Evolutionary conservation across 1,140 invertebrate species (phyloP), one percentile per base, ranked within the genome.

Genomic region (Euura saliciscinereae): DNA sequence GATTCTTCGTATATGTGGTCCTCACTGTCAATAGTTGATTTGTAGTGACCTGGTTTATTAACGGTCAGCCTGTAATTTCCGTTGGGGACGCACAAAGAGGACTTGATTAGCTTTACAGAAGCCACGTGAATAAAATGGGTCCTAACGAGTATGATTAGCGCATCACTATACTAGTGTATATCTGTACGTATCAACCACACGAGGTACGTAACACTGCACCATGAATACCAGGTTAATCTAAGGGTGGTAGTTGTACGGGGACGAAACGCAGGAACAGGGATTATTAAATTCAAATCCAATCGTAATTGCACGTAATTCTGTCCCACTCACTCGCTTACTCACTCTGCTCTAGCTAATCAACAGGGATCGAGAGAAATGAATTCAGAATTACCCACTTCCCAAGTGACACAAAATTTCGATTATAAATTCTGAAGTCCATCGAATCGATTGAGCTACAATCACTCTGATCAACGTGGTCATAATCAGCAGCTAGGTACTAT

Each of bases 251-350:
- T 59, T 59, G 13, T 6, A 59, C 13, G 51, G 51, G 51, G 51
- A 59, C 51, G 51, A 59, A 59, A 59, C 13, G 13, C 6, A n/a
- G 51, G 51, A 59, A 59, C 6, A 59, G 51, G 51, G 51, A 59
- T 59, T 59, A 59, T 59, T 59, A 59, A 59, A 59, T 59, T 59
- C 51, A 59, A 59, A 59, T 59, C 13, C 51, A 59, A 59, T 59
- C 51, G 51, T 59, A 59, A 59, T 59, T 59, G 51, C 51, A 59
- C 13, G 51, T n/a, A 59, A n/a, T 8, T 59, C 28, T 28, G 28
- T 28, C 13, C 51, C 51, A 8, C 51, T 59, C 13, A 59, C 3
- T 6, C 51, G 1, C 51, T 59, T 28, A 28, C 51, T 59, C 8
- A 3, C 51, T 59, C 51, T n/a, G 10, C 51, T 8, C 51, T 59